Evolutionary conservation across 2,113 vertebrate genomes (phyloP).

Genomic region (Felis catus): DNA sequence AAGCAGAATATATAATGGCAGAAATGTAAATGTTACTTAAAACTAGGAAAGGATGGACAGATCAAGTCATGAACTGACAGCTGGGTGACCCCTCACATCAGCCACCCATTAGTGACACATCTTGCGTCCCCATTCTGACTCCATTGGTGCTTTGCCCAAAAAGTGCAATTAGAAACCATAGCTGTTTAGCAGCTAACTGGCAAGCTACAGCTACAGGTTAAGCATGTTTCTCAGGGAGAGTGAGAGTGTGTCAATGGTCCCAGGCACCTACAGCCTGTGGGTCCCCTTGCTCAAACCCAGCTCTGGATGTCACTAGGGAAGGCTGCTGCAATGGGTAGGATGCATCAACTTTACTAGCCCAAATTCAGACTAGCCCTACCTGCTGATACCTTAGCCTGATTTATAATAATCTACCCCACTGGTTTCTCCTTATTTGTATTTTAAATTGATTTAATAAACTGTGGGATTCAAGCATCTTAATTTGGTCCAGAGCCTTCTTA

Average conservation of each 20-base stretch:
- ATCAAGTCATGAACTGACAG: background rate
- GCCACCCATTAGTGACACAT: background rate
- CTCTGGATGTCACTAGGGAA: background rate
- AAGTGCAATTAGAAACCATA: background rate
- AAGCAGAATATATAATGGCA: background rate
- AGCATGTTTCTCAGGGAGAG: background rate
- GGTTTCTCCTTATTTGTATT: background rate
- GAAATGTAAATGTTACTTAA: background rate
- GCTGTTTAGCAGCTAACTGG: background rate
- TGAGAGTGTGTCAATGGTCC: background rate
- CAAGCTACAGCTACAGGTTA: background rate
- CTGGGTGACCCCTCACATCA: background rate
- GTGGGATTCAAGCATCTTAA: background rate
- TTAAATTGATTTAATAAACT: background rate
- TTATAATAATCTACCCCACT: background rate
- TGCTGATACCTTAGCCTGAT: background rate
- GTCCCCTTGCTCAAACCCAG: background rate
- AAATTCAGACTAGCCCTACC: background rate
- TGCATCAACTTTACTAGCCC: no score
- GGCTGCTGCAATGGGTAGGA: background rate
- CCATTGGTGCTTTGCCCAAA: background rate
- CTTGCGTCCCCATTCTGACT: background rate
- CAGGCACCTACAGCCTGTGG: background rate
- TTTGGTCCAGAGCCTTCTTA: background rate
- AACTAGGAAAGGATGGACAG: background rate